These are phyloP conservation scores for Zhuqinia jingwanae DNA, from an alignment of 2,888 invertebrate genomes.

Conservation along the genomic window DNA sequence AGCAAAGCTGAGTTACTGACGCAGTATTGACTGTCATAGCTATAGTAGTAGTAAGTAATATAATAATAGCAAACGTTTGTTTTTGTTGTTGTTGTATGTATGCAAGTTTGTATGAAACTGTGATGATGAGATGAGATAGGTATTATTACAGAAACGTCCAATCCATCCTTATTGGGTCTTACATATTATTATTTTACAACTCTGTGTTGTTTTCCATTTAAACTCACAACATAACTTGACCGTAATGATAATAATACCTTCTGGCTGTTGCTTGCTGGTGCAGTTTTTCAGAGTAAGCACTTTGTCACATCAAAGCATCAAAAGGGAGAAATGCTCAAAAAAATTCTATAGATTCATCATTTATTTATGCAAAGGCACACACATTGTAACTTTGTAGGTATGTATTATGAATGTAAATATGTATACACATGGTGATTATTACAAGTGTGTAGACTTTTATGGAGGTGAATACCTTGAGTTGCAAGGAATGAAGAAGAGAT, in stretches of 20 bases:
- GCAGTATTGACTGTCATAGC: not conserved
- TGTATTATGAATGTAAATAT: not conserved
- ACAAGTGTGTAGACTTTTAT: slow-evolving; percentile 35
- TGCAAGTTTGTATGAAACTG: slow-evolving; percentile 22
- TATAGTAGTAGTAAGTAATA: not conserved
- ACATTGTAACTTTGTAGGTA: not conserved
- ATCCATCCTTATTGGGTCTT: slow-evolving; percentile 1
- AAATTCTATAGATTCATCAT: slow-evolving; percentile 11
- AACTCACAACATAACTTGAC: slow-evolving; percentile 23
- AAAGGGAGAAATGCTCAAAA: slow-evolving; percentile 21
- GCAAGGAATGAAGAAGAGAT: slow-evolving; percentile 44
- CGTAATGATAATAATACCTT: not conserved
- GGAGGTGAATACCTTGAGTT: slow-evolving; percentile 57
- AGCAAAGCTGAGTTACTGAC: slow-evolving; percentile 37
- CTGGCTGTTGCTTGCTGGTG: not conserved
- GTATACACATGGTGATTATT: slow-evolving; percentile 6
- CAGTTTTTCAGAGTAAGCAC: not conserved
- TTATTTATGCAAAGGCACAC: slow-evolving; percentile 38
- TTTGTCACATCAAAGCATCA: slow-evolving; percentile 42
- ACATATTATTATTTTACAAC: too few relatives aligned
- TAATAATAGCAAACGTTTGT: slow-evolving; percentile 15
- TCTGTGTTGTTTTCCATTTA: slow-evolving; percentile 19
- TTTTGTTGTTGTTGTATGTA: too few relatives aligned
- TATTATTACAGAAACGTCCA: slow-evolving; percentile 13
- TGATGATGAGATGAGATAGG: slow-evolving; percentile 16